A percentile compares a stretch with the other conserved stretches of the same genome.
Conservation (phyloP, 2,888 invertebrate species). For the Pheosia tremula region DNA sequence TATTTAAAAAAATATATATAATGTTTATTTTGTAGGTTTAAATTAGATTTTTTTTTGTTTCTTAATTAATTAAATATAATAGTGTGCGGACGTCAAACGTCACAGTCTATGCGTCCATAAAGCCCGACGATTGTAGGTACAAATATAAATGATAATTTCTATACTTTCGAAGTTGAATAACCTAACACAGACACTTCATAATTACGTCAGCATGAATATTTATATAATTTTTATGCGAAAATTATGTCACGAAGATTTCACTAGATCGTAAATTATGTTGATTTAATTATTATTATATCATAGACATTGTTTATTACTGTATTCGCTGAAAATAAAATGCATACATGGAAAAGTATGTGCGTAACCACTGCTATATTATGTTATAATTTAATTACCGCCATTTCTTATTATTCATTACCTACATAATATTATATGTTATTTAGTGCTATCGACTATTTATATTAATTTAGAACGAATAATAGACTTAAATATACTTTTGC, state of each 20-base stretch:
- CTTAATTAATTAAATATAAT: conserved; percentile 22
- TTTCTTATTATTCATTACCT: background rate
- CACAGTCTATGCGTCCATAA: conserved; percentile 55
- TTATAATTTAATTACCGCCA: background rate
- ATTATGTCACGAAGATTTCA: conserved; percentile 37
- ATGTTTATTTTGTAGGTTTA: too few relatives aligned
- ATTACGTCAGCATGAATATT: conserved; percentile 56
- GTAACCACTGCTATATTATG: too few relatives aligned
- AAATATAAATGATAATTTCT: conserved; percentile 68
- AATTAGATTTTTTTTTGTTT: too few relatives aligned
- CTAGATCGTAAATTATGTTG: conserved; percentile 14
- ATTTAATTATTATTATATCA: conserved; percentile 16
- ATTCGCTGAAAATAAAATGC: background rate
- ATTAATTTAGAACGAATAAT: too few relatives aligned
- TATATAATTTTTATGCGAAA: conserved; percentile 27
- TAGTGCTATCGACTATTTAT: too few relatives aligned
- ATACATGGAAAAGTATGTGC: background rate
- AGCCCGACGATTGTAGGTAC: conserved; percentile 57
- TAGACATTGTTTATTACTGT: background rate
- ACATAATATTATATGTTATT: too few relatives aligned
- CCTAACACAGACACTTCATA: conserved; percentile 63
- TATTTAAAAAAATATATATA: too few relatives aligned
- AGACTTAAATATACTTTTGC: too few relatives aligned
- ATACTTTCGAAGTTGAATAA: conserved; percentile 81
- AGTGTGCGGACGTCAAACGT: conserved; percentile 38